Base-by-base conservation (phyloP, 1,140 invertebrate genomes). In the Phthorimaea operculella region DNA sequence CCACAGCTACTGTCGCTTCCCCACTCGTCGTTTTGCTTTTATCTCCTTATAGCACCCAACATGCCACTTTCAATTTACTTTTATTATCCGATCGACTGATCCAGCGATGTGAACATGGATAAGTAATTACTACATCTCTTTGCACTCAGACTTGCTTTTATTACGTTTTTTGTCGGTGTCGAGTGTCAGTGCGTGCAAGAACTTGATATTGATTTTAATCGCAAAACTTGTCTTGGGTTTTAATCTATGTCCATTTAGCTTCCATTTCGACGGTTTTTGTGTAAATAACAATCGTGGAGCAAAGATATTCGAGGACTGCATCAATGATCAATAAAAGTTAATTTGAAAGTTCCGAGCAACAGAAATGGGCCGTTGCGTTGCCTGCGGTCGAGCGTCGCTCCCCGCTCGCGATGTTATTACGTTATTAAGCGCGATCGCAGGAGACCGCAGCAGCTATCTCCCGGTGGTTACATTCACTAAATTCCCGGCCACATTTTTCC, bases 401-500 rank as follows among this genome's bases (percentile, higher is more conserved):
- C n/a, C 12, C 21, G 2, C 14, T 42, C 2, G 28, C 12, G 48
- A 50, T 36, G 34, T 17, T 61, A 72, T 72, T 66, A 70, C 68
- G 64, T 77, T 73, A 76, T 81, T 71, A 76, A 79, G 74, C 70
- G 70, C 67, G 72, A 74, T 74, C 72, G 66, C 52, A 52, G 49
- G 62, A 60, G 60, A 70, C 70, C 66, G 66, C 71, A 72, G 59
- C 54, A 28, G 21, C 68, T 67, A 65, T 70, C 66, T 68, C 63
- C 64, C 70, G 65, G 68, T 62, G 74, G 74, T 73, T 69, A 70
- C 76, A 79, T 83, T 83, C 78, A 80, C 76, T 69, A 79, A 79
- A 84, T 83, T 81, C 78, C 66, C 76, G 74, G 68, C 62, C 76
- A 69, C 79, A 81, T 82, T 78, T 81, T 75, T 76, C 75, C 68